Conservation (phyloP, 2,113 vertebrate species). For the Leucoraja erinaceus region DNA sequence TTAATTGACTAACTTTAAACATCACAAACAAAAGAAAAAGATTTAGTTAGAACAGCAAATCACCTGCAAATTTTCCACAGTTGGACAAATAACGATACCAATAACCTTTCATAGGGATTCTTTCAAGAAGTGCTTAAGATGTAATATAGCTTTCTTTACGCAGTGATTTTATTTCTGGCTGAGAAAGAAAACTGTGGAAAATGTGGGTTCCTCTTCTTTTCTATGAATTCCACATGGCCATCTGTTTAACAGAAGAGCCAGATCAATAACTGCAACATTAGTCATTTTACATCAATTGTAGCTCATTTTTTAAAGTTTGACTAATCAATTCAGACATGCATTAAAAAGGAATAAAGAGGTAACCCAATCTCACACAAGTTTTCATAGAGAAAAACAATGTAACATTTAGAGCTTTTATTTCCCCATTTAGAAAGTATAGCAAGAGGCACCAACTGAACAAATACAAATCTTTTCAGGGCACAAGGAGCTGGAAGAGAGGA, state of each 20-base stretch:
- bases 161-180: constrained; percentile 57
- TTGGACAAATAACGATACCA: background rate
- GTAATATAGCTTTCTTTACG: background rate
- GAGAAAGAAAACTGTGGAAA: constrained; percentile 97
- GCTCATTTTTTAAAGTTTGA: background rate
- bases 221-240: constrained; percentile 84
- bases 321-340: background rate
- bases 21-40: background rate
- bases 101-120: background rate
- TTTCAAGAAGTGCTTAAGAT: background rate
- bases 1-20: background rate
- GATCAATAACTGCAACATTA: background rate
- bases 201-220: constrained; percentile 86
- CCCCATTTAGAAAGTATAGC: background rate
- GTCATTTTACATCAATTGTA: background rate
- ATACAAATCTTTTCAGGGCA: background rate
- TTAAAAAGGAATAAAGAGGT: background rate
- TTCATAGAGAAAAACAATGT: background rate
- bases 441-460: background rate
- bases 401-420: background rate
- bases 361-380: background rate
- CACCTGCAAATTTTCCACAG: background rate
- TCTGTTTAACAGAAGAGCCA: constrained; percentile 54
- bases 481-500: too few species aligned
- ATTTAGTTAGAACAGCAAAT: background rate